Evolutionary conservation across 1,140 invertebrate species (phyloP).

Genomic region (Heliconius himera): DNA sequence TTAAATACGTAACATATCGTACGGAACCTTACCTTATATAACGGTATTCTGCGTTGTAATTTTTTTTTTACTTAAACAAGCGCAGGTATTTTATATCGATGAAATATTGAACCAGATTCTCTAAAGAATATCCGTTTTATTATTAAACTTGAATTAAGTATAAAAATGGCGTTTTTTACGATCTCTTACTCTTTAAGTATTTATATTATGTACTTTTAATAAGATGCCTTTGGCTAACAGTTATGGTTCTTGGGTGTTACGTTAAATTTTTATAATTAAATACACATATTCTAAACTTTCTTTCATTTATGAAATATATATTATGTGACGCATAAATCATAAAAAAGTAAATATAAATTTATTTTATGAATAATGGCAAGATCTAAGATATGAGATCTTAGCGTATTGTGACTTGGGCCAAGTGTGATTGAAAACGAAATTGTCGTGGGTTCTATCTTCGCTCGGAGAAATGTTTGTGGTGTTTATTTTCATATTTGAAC

Average conservation of each 20-base stretch:
- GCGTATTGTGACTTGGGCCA: too few species aligned
- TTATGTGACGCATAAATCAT: not conserved
- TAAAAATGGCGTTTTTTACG: slow-evolving; percentile 15
- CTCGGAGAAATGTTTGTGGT: not conserved
- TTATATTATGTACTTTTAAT: slow-evolving; percentile 13
- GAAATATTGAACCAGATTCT: slow-evolving; percentile 11
- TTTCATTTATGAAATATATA: not conserved
- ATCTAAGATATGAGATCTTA: too few species aligned
- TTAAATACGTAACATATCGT: slow-evolving; percentile 5
- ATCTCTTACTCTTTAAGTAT: slow-evolving; percentile 15
- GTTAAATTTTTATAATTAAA: not conserved
- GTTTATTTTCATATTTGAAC: not conserved
- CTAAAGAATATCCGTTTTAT: slow-evolving; percentile 17
- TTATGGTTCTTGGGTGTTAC: not conserved
- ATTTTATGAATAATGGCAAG: too few species aligned
- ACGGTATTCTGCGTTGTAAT: not conserved
- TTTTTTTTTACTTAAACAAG: not conserved
- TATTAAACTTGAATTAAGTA: slow-evolving; percentile 3
- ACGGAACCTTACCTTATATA: slow-evolving; percentile 2
- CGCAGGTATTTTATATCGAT: not conserved
- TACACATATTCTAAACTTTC: slow-evolving; percentile 9
- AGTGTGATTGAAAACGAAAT: too few species aligned
- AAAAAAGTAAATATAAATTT: too few species aligned
- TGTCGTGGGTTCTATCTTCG: too few species aligned
- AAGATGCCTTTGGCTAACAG: not conserved